Percentiles rank a stretch among this genome's conserved stretches.
Conservation (phyloP, 2,113 vertebrate species). For the Glaucidium brasilianum region DNA sequence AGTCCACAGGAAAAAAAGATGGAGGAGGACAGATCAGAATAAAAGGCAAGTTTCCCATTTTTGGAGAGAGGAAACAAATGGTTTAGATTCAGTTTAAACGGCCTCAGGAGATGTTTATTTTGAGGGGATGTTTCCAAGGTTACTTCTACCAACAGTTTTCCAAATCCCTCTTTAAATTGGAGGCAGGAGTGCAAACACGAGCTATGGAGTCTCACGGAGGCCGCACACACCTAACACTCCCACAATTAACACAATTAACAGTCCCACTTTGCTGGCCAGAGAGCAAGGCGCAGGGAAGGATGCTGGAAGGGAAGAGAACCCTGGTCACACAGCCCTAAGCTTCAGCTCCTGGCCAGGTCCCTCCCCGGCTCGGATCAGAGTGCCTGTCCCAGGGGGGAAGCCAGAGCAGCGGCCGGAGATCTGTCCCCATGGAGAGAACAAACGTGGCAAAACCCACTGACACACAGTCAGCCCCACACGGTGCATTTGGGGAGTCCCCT, state of each 20-base stretch:
- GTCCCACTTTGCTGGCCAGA: not conserved
- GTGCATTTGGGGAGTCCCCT: not conserved
- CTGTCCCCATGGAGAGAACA: too few relatives aligned
- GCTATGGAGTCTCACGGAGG: not conserved
- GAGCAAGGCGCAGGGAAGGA: not conserved
- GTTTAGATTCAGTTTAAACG: not conserved
- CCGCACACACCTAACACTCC: accelerated
- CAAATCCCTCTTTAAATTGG: not conserved
- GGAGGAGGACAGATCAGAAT: not conserved
- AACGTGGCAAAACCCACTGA: too few relatives aligned
- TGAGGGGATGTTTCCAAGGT: not conserved
- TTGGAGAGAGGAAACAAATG: not conserved
- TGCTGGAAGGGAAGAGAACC: not conserved
- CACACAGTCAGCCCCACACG: not conserved
- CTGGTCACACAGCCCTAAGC: not conserved
- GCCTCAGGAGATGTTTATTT: not conserved
- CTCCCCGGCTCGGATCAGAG: not conserved
- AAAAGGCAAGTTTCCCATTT: not conserved
- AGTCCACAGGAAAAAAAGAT: not conserved
- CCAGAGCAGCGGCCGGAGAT: too few relatives aligned
- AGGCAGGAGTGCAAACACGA: not conserved
- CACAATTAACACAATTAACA: too few relatives aligned
- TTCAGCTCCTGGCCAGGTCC: not conserved
- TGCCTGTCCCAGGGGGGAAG: not conserved
- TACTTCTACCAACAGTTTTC: not conserved